A percentile compares a stretch with the other conserved stretches of the same genome.
Conservation (phyloP, 2,888 invertebrate genomes). For the Sisyra nigra region DNA sequence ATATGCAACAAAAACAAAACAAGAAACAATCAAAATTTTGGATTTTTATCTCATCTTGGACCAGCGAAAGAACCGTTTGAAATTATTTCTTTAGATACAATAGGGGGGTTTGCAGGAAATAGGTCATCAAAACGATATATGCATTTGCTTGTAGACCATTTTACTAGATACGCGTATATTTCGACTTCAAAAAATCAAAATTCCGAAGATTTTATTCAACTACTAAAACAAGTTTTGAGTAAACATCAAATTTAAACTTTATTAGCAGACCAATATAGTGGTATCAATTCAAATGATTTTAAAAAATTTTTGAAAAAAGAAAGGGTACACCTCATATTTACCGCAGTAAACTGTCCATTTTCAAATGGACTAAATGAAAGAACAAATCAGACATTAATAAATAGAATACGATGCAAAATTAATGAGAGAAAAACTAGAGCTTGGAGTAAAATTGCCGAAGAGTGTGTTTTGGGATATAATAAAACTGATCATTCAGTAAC, state of each 20-base stretch:
- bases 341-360: background rate
- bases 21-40: no score
- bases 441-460: background rate
- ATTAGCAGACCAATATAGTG: background rate
- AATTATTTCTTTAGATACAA: background rate
- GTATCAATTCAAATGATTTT: background rate
- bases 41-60: background rate
- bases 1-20: slow-evolving; percentile 1
- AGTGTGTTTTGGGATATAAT: background rate
- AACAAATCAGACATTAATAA: background rate
- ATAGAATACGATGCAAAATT: background rate
- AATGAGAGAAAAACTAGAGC: background rate
- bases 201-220: background rate
- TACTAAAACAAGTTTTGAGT: background rate
- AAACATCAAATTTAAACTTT: background rate
- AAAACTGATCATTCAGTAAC: background rate
- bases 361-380: slow-evolving; percentile 3
- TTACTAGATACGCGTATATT: background rate
- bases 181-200: background rate
- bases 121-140: background rate
- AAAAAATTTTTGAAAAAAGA: background rate
- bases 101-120: background rate
- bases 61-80: background rate
- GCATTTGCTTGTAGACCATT: background rate
- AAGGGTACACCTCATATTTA: background rate